Evolutionary conservation across 2,888 invertebrate species (phyloP).

Genomic region (Herminia tarsipennalis): DNA sequence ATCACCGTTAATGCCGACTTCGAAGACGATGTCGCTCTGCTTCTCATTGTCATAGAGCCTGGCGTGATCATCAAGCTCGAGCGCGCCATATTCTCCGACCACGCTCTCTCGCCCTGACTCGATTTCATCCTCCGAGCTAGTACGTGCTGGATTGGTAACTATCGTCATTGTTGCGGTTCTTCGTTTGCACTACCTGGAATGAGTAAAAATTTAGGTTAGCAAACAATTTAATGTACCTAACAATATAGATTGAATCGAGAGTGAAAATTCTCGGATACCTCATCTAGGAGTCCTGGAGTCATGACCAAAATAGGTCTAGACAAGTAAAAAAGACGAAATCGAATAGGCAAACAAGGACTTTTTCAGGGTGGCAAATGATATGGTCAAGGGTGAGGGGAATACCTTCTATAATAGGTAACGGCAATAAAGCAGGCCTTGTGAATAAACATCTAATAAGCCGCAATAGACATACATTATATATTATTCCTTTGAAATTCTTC

Average conservation of each 20-base stretch:
- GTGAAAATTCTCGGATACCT: too few species aligned
- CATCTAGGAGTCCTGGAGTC: too few species aligned
- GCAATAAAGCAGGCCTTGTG: too few species aligned
- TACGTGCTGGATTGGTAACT: conserved; percentile 76
- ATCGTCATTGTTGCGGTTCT: conserved; percentile 70
- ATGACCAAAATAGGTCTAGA: too few species aligned
- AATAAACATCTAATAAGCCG: too few species aligned
- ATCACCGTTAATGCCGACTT: conserved; percentile 87
- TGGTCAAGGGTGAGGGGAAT: too few species aligned
- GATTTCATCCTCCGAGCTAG: conserved; percentile 64
- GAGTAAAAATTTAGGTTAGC: conserved; percentile 22
- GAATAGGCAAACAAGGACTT: too few species aligned
- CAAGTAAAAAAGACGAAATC: too few species aligned
- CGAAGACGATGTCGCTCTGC: conserved; percentile 86
- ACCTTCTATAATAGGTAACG: too few species aligned
- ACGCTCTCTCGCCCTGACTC: conserved; percentile 45
- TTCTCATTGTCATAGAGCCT: conserved; percentile 82
- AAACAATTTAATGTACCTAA: not conserved
- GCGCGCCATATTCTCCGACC: conserved; percentile 42
- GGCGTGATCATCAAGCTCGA: conserved; percentile 55
- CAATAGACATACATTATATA: conserved; percentile 9
- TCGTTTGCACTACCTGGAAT: conserved; percentile 59
- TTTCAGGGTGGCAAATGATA: too few species aligned
- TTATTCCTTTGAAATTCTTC: conserved; percentile 43
- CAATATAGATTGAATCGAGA: too few species aligned